phyloP scores from a whole-genome alignment of 1,140 invertebrate genomes.

The Periplaneta americana region DNA sequence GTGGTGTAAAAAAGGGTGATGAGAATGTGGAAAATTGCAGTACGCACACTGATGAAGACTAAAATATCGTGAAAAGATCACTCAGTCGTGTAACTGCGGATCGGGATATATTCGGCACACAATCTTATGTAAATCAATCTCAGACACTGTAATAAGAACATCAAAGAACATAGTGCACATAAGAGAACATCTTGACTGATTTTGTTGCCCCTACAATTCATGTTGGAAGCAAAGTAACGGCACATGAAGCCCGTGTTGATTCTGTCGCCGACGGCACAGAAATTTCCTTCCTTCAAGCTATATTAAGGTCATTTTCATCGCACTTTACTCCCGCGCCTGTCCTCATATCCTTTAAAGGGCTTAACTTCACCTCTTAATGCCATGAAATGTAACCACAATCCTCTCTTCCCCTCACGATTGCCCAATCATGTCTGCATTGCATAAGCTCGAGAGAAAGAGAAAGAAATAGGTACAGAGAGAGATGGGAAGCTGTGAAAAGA shows the following conservation, averaged over 20 bases:
- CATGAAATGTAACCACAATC: background rate
- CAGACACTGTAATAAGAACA: no score
- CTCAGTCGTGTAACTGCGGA: no score
- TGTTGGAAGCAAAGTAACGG: background rate
- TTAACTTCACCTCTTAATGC: background rate
- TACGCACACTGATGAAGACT: no score
- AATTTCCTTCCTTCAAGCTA: background rate
- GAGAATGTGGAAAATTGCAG: no score
- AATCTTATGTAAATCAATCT: no score
- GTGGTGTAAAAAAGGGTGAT: no score
- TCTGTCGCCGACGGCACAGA: background rate
- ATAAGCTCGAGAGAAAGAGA: background rate
- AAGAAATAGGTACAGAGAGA: background rate
- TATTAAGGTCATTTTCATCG: background rate
- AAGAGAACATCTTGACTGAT: no score
- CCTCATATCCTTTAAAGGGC: background rate
- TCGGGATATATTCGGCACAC: no score
- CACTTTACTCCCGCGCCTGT: background rate
- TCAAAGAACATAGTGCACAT: no score
- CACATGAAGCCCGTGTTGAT: background rate
- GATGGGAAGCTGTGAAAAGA: background rate
- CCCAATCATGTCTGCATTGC: background rate
- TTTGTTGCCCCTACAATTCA: background rate
- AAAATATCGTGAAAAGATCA: no score
- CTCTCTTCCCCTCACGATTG: background rate